Base-by-base conservation (phyloP, 2,113 vertebrate species). In the Fulica atra region DNA sequence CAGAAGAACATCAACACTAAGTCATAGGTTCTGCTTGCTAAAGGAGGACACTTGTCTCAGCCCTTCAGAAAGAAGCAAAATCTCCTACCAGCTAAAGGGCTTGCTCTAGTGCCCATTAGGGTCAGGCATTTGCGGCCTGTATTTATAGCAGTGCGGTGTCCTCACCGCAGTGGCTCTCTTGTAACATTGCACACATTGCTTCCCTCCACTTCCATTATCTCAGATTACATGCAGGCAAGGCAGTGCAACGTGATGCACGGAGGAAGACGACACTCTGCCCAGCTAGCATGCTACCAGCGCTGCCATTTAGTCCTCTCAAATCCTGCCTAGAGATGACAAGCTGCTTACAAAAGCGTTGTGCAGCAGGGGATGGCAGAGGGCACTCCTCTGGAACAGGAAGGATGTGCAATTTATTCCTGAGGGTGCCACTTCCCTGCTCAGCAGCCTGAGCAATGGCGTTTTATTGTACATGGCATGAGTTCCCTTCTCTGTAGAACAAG, bases 361-460 rank as follows among this genome's bases (percentile, higher is more conserved):
- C 2, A 8, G 48, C 57, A 65, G 65, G 53, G 50, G 72, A 9
- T 19, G 44, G 72, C 66, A 57, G 73, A 57, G 10, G 53, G 44
- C 59, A 29, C 66, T 16, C 7, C 2, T 6, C 92, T 29, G 56
- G 28, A 38, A 25, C 25, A 8, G 9, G 15, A 33, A 46, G 26
- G 56, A 54, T 5, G 21, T 2, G 13, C n/a, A 7, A 2, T 23
- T 46, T n/a, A 23, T 31, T 48, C 73, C 72, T 4, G 8, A 26
- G 59, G 31, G 21, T n/a, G 59, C 40, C 48, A 3, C 88, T 16
- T 10, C 4, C 40, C 73, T 15, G 56, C 48, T 28, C 6, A 50
- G 29, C 2, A 5, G 40, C 40, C 53, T 3, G 7, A 63, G 54
- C 35, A n/a, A 35, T 0, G 19, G 29, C 13, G 1, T 3, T 21